Evolutionary conservation across 2,888 invertebrate genomes (phyloP).

Genomic region (Caenorhabditis virilis): DNA sequence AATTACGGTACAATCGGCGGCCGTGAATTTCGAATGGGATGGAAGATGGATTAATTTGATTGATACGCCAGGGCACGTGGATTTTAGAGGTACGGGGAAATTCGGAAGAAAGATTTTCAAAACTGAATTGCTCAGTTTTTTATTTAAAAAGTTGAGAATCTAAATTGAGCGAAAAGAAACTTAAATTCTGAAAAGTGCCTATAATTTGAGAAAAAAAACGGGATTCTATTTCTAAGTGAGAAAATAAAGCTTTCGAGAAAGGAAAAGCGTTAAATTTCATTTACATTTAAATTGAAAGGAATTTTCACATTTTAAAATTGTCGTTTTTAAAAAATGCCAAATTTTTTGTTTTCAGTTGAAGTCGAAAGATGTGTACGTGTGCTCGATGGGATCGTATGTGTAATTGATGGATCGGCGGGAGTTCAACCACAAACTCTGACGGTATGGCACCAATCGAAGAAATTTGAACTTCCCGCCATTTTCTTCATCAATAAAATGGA

Average conservation of each 20-base stretch:
- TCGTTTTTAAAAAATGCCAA: constrained; percentile 4
- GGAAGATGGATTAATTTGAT: constrained; percentile 84
- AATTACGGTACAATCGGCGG: constrained; percentile 85
- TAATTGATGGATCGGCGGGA: constrained; percentile 91
- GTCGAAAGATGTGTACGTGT: constrained; percentile 92
- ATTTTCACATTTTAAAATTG: too few relatives aligned
- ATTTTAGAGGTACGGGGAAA: constrained; percentile 80
- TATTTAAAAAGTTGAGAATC: too few relatives aligned
- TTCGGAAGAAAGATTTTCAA: too few relatives aligned
- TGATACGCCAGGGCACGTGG: constrained; percentile 97
- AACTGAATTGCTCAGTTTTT: too few relatives aligned
- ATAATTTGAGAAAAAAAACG: background rate
- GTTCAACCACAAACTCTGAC: constrained; percentile 95
- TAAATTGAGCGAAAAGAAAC: constrained; percentile 71
- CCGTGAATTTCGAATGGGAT: constrained; percentile 88
- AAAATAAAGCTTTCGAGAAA: too few relatives aligned
- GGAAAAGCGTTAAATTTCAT: background rate
- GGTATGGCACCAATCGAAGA: constrained; percentile 92
- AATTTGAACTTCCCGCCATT: constrained; percentile 83
- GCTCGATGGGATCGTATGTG: constrained; percentile 88
- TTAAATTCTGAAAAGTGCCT: background rate
- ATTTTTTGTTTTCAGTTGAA: constrained; percentile 72
- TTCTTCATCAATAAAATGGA: constrained; percentile 97
- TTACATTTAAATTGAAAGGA: background rate
- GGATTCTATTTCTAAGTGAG: too few relatives aligned